Base-by-base conservation (phyloP, 2,113 vertebrate genomes). In the Cryptoleucopteryx plumbea region DNA sequence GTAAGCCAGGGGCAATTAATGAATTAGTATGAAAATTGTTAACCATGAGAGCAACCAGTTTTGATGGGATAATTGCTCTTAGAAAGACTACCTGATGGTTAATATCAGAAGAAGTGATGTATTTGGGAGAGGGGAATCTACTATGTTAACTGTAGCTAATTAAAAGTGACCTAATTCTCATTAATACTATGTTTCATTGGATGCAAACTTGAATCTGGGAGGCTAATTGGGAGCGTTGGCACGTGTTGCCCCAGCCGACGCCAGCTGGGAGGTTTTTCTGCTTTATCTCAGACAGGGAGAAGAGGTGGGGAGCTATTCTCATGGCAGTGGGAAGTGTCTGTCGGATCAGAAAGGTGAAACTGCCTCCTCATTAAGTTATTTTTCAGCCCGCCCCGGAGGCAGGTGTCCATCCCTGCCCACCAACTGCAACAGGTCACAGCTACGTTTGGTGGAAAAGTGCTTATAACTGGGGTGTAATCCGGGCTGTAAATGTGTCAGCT, bases 1-100 rank as follows among this genome's bases (percentile, higher is more conserved):
- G 91, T 90, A 95, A 97, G 94, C 95, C 92, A 55, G 92, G 97
- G 96, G 96, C 97, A 97, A 97, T 97, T 97, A 96, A 79, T 96
- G 88, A 79, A 53, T 88, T 78, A 86, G 29, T 62, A 97, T 71
- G 91, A 94, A 86, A 96, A 95, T 58, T 93, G 86, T 96, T 88
- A 89, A 86, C 90, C 68, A 58, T 13, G 83, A 96, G 50, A 91
- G 56, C 68, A 95, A 83, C 89, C 62, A 11, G 88, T 75, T 82
- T 87, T 86, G 63, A 82, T 74, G 88, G 96, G 86, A 93, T 95
- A 97, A 97, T 96, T 97, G 93, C 93, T 96, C 71, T 48, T 82
- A 94, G 92, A 72, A 88, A 88, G 88, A 79, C 56, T 38, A 40
- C 61, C 78, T 18, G 56, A 18, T 48, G 43, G 53, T 55, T 88